Percentiles rank a stretch among this genome's conserved stretches.
These are phyloP conservation scores for Pteropus rufus DNA, from an alignment of 2,797 vertebrate species.

Conservation along the genomic window DNA sequence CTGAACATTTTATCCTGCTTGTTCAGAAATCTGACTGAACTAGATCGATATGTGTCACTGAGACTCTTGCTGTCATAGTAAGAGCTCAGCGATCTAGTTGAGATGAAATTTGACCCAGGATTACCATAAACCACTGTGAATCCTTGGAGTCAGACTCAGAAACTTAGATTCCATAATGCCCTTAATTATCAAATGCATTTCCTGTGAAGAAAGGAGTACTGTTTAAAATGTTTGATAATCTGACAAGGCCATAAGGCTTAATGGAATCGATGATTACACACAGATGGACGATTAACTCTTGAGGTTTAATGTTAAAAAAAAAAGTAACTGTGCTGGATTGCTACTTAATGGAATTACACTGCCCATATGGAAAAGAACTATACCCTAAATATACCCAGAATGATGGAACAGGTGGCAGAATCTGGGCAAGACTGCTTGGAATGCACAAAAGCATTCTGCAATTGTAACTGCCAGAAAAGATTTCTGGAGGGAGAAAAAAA, in stretches of 20 bases:
- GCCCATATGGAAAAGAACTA: slow-evolving; percentile 88
- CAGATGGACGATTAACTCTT: slow-evolving; percentile 89
- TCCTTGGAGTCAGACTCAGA: slow-evolving; percentile 65
- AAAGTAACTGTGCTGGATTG: slow-evolving; percentile 84
- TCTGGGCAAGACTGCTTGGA: slow-evolving; percentile 86
- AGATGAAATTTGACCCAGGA: background rate
- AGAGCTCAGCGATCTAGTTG: background rate
- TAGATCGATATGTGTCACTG: background rate
- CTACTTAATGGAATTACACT: slow-evolving; percentile 88
- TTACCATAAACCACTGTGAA: slow-evolving; percentile 33
- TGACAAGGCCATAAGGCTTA: slow-evolving; percentile 90
- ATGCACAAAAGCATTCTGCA: slow-evolving; percentile 85
- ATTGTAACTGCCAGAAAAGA: slow-evolving; percentile 82
- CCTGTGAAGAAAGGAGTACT: slow-evolving; percentile 82
- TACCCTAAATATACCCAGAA: slow-evolving; percentile 87
- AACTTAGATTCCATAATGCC: slow-evolving; percentile 76
- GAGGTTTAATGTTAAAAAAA: slow-evolving; percentile 86
- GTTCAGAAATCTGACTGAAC: slow-evolving; percentile 36
- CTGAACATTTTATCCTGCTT: background rate
- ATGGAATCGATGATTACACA: slow-evolving; percentile 89
- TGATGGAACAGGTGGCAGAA: slow-evolving; percentile 87
- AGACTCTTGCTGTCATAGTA: background rate
- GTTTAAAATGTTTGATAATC: slow-evolving; percentile 88
- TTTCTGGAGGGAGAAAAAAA: slow-evolving; percentile 64
- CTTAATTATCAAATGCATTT: slow-evolving; percentile 82